Conservation (phyloP, 2,888 invertebrate genomes). For the Eueremaeus valkanovi region DNA sequence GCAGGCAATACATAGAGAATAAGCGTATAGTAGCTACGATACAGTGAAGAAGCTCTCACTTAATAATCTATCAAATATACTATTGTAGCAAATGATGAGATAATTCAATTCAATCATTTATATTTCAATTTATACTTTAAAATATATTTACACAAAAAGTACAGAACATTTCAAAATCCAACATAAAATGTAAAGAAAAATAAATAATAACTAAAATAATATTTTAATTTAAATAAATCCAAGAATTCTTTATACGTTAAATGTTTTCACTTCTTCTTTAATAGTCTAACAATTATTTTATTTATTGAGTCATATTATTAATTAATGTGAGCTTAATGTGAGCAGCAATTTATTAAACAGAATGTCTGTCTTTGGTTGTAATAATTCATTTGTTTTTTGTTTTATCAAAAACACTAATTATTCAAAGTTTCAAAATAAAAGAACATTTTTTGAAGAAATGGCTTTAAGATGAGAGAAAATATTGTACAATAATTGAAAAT, state of each 20-base stretch:
- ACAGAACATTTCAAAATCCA: background rate
- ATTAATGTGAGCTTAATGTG: constrained; percentile 9
- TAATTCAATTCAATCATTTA: constrained; percentile 23
- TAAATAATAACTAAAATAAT: background rate
- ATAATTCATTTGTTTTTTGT: constrained; percentile 15
- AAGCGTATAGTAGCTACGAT: background rate
- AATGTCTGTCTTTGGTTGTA: constrained; percentile 28
- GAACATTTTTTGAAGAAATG: background rate
- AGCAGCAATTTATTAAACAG: constrained; percentile 28
- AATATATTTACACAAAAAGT: constrained; percentile 19
- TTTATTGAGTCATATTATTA: constrained; percentile 28
- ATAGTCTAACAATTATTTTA: constrained; percentile 20
- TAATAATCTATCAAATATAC: constrained; percentile 31
- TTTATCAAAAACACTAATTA: background rate
- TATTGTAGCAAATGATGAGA: constrained; percentile 20
- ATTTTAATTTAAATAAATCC: background rate
- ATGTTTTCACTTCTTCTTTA: background rate
- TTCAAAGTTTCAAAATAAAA: background rate
- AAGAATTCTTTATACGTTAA: background rate
- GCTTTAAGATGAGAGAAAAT: background rate
- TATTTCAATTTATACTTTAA: constrained; percentile 25
- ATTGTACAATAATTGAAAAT: constrained; percentile 25
- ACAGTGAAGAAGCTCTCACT: constrained; percentile 13
- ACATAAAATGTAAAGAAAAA: background rate
- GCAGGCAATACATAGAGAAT: background rate